Percentiles rank a stretch among this genome's conserved stretches.
These are phyloP conservation scores for Pantherophis guttatus DNA, from an alignment of 2,113 vertebrate species.

Conservation along the genomic window DNA sequence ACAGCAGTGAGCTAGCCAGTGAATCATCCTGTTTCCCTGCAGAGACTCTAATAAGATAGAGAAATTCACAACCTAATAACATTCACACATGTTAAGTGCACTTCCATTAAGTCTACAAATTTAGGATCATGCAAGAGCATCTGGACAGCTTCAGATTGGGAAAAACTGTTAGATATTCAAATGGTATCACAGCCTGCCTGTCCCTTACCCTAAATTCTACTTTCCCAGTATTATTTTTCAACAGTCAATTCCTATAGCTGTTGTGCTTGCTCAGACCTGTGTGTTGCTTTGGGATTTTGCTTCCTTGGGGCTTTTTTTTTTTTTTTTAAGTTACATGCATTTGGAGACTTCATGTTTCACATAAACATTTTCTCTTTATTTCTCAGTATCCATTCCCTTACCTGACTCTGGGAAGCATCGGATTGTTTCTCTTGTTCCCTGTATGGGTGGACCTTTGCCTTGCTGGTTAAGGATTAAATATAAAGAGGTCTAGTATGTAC, in stretches of 20 bases:
- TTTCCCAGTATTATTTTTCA: not conserved
- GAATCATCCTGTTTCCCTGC: not conserved
- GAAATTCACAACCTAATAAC: not conserved
- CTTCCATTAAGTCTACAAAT: not conserved
- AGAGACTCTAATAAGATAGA: not conserved
- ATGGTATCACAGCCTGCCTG: not conserved
- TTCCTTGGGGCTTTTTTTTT: not conserved
- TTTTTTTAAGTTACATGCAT: not conserved
- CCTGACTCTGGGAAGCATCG: not conserved
- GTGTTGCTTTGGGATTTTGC: not conserved
- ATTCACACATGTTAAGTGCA: not conserved
- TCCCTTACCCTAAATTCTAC: not conserved
- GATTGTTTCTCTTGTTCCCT: not conserved
- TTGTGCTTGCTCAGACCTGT: not conserved
- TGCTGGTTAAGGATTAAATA: not conserved
- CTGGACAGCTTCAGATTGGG: not conserved
- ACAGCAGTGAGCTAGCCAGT: not conserved
- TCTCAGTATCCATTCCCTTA: not conserved
- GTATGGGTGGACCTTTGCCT: not conserved
- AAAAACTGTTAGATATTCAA: not conserved
- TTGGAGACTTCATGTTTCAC: not conserved
- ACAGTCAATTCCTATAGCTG: not conserved
- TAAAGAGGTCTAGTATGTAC: not conserved
- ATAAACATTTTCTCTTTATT: not conserved
- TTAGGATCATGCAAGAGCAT: not conserved